Evolutionary conservation across 2,113 vertebrate genomes (phyloP), one percentile per base, ranked within the genome.

Genomic region (Phrynosoma blainvillii): DNA sequence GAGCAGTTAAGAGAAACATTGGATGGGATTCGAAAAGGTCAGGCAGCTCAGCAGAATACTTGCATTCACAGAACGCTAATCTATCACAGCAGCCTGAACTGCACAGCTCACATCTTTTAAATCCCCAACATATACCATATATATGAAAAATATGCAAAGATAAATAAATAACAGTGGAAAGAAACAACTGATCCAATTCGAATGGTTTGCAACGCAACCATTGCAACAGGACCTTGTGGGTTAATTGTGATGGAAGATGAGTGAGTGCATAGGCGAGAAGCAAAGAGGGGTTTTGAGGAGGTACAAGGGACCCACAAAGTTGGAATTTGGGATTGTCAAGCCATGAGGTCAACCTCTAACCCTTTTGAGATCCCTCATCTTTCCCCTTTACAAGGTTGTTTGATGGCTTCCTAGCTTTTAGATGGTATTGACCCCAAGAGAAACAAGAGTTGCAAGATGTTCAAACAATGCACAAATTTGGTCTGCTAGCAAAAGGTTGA

Each of bases 51-150:
- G 54, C 80, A 82, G 54, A 86, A 66, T 81, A 71, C 40, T 85
- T 32, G 66, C 78, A 7, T 76, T 62, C 76, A 42, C 14, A 25
- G 5, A 42, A 54, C 83, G 84, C 89, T 92, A 92, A 65, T 90
- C n/a, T 1, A 32, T 18, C 85, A 76, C 79, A 40, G 40, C 1
- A 20, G 32, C 70, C 90, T 81, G 68, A 90, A 75, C 27, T 73
- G 65, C 86, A 86, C 56, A 83, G 82, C 47, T 47, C 47, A 7
- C 47, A 5, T 47, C 47, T 47, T 47, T 47, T 47, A 47, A 47
- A 7, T 47, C 47, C 47, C 47, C 47, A 7, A 5, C 47, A 47
- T 47, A 5, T 47, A 47, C 47, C 7, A 7, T 47, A 47, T 47
- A 47, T 47, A 47, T 7, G 47, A 6, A 7, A 47, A 47, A 47